Percentiles rank a stretch among this genome's conserved stretches.
These are phyloP conservation scores for Pangasius macronema DNA, from an alignment of 2,797 vertebrate genomes.

Conservation along the genomic window DNA sequence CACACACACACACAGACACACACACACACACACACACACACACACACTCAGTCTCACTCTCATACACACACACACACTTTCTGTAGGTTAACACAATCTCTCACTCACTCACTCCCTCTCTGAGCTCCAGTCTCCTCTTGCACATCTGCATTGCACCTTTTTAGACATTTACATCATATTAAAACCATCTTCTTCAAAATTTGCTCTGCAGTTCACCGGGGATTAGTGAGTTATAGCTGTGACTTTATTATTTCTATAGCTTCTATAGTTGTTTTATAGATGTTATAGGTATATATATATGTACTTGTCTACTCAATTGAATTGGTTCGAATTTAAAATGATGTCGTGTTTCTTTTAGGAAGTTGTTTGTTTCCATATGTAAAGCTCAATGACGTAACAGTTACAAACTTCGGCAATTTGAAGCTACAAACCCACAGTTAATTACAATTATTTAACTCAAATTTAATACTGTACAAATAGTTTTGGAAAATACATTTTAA, in stretches of 20 bases:
- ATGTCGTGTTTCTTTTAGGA: background rate
- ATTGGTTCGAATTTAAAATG: background rate
- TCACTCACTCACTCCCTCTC: background rate
- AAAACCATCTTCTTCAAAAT: background rate
- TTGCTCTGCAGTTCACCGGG: background rate
- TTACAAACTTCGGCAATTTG: background rate
- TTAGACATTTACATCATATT: background rate
- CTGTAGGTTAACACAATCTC: background rate
- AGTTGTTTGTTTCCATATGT: background rate
- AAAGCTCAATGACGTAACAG: background rate
- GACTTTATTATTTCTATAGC: background rate
- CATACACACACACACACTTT: background rate
- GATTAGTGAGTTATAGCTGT: background rate
- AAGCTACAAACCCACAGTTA: background rate
- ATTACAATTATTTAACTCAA: background rate
- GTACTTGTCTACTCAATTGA: background rate
- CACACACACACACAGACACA: background rate
- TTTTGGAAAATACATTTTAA: background rate
- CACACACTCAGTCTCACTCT: too few relatives aligned
- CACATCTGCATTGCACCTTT: background rate
- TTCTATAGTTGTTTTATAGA: background rate
- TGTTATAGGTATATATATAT: background rate
- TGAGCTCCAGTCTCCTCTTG: background rate
- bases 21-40: background rate
- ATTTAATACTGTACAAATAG: background rate